A percentile compares a stretch with the other conserved stretches of the same genome.
phyloP scores from a whole-genome alignment of 2,113 vertebrate genomes.

The Halcyon senegalensis region DNA sequence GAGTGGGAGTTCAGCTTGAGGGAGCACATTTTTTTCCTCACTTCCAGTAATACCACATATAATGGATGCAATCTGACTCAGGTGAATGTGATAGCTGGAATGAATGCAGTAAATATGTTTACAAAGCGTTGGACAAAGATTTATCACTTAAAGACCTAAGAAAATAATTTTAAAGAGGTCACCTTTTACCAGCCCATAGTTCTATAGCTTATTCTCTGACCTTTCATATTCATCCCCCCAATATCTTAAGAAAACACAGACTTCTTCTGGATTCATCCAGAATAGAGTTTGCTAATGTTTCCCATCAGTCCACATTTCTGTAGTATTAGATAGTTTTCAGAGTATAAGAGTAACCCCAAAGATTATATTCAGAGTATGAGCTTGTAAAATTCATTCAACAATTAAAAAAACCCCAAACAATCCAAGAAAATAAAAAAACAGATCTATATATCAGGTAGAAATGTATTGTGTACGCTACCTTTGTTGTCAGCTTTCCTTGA shows the following conservation, averaged over 20 bases:
- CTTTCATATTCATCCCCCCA: background rate
- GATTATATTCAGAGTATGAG: too few species aligned
- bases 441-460: background rate
- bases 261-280: background rate
- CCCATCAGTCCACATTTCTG: background rate
- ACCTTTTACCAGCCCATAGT: background rate
- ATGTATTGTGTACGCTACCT: background rate
- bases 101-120: background rate
- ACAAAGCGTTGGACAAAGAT: background rate
- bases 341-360: background rate
- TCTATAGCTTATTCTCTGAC: background rate
- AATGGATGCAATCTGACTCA: background rate
- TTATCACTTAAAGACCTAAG: background rate
- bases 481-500: background rate
- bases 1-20: slow-evolving; percentile 13
- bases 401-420: background rate
- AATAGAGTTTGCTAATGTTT: background rate
- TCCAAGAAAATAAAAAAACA: background rate
- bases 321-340: background rate
- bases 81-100: background rate
- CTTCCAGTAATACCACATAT: background rate
- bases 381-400: background rate
- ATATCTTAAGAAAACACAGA: background rate
- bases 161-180: background rate
- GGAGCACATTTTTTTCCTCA: background rate